phyloP scores from a whole-genome alignment of 2,888 invertebrate genomes.

The Glaucopsyche alexis region DNA sequence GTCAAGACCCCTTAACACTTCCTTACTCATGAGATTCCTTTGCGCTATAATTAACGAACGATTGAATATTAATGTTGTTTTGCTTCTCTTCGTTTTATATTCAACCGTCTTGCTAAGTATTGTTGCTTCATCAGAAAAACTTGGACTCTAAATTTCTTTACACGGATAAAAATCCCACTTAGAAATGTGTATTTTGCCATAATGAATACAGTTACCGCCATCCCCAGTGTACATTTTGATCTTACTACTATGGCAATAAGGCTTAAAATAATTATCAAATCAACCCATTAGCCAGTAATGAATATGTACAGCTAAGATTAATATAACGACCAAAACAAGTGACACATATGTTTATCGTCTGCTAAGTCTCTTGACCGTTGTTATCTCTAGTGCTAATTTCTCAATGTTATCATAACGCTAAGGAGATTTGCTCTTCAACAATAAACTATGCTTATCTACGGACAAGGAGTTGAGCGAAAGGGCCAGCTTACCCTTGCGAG shows the following conservation, averaged over 20 bases:
- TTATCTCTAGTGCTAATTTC: conserved; percentile 38
- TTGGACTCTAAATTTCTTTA: not conserved
- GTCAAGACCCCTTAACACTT: conserved; percentile 44
- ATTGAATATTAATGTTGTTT: conserved; percentile 28
- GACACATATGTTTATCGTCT: not conserved
- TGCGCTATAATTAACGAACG: conserved; percentile 28
- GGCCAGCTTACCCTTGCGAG: conserved; percentile 42
- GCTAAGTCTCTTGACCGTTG: conserved; percentile 22
- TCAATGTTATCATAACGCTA: conserved; percentile 43
- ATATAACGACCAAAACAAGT: not conserved
- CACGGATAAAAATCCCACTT: too few species aligned
- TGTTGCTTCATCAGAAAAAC: not conserved
- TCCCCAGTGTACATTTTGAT: too few species aligned
- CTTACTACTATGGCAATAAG: too few species aligned
- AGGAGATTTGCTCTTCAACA: conserved; percentile 44
- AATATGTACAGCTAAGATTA: not conserved
- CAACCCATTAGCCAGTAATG: too few species aligned
- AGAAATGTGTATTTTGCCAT: too few species aligned
- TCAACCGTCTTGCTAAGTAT: not conserved
- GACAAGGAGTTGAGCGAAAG: conserved; percentile 45
- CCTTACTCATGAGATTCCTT: conserved; percentile 40
- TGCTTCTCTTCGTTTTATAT: not conserved
- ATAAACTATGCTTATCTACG: conserved; percentile 47
- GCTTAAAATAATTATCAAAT: too few species aligned
- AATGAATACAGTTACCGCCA: too few species aligned